Evolutionary conservation across 2,888 invertebrate species (phyloP), one percentile per base, ranked within the genome.

Genomic region (Tachina lurida): DNA sequence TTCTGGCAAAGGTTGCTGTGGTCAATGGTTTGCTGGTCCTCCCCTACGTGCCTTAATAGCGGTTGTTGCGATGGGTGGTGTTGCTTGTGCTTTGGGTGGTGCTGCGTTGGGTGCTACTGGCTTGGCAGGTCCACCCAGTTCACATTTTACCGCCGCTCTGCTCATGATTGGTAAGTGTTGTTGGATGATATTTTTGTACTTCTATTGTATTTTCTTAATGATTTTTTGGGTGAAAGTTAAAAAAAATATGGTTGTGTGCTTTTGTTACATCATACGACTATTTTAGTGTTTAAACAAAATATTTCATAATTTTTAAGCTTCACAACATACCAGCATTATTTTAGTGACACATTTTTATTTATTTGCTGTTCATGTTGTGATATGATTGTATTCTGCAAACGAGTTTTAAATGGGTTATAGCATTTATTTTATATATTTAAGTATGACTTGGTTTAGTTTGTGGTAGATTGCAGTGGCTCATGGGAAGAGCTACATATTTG

Each of bases 1-100:
- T 84, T 93, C 93, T 84, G 93, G 93, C 77, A 93, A 93, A 88
- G 93, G 93, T 80, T 93, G 93, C 86, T 93, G 93, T 84, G 93
- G 93, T 84, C 92, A 93, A 88, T 93, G 93, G 93, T 93, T 93
- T 88, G 92, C 93, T 49, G 93, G 93, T 56, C 93, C 93, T 65
- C 93, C 93, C 73, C 87, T 93, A 87, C 91, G 93, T 65, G 92
- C 93, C 60, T 90, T 93, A 84, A 93, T 93, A 79, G 93, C 93
- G 62, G 92, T 93, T 43, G 93, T 93, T 22, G 93, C 93, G 19
- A 88, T 93, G 65, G 93, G 93, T 73, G 93, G 93, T 84, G 91
- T 93, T 49, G 93, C 93, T 22, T 93, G 93, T 89, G 92, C 93
- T 86, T 88, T 93, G 43, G 93, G 93, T 84, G 93, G 93, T 81